Conservation (phyloP, 2,888 invertebrate species). For the Hedychridium roseum region DNA sequence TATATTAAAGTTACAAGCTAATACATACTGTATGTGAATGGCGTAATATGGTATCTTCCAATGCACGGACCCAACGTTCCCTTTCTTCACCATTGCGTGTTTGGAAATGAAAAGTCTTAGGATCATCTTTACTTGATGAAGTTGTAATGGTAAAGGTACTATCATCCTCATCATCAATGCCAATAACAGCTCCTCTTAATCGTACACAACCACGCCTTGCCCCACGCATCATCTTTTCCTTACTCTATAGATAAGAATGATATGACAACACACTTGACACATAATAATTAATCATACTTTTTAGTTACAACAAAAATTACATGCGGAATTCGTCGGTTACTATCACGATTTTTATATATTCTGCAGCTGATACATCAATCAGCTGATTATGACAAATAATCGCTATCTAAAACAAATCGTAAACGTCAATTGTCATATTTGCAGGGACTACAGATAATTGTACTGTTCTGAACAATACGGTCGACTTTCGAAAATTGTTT, state of each 20-base stretch:
- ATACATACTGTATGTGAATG: constrained; percentile 74
- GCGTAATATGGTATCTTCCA: constrained; percentile 92
- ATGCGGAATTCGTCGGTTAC: background rate
- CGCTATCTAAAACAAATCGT: too few relatives aligned
- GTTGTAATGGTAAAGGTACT: constrained; percentile 96
- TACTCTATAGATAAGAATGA: constrained; percentile 77
- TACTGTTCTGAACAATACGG: too few relatives aligned
- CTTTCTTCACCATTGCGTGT: constrained; percentile 94
- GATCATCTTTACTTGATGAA: constrained; percentile 76
- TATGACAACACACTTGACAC: too few relatives aligned
- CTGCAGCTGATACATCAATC: constrained; percentile 2
- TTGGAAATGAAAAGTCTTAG: constrained; percentile 99
- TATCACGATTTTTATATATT: background rate
- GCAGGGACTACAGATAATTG: too few relatives aligned
- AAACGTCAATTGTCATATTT: too few relatives aligned
- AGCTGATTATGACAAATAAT: constrained; percentile 1
- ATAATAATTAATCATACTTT: constrained; percentile 6
- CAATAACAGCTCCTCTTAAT: constrained; percentile 96
- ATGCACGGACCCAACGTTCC: constrained; percentile 93
- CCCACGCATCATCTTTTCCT: constrained; percentile 98
- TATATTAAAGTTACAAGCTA: background rate
- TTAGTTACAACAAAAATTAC: background rate
- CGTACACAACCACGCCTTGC: constrained; percentile 96
- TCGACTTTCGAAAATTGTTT: too few relatives aligned
- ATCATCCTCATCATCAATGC: constrained; percentile 99